Evolutionary conservation across 2,113 vertebrate genomes (phyloP), one percentile per base, ranked within the genome.

Genomic region (Chaetorhynchus papuensis): DNA sequence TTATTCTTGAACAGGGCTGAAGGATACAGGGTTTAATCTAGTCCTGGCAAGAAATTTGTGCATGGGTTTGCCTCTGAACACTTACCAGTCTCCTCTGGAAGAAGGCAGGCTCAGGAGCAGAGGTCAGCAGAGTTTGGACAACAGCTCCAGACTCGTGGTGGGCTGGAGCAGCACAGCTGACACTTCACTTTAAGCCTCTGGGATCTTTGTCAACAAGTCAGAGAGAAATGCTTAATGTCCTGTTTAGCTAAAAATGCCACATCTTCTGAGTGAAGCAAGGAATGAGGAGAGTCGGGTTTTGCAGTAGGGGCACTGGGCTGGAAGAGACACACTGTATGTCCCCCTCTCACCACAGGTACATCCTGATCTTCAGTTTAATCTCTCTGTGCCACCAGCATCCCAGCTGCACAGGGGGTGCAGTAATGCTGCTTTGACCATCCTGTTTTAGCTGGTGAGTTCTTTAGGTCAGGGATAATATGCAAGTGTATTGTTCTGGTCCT

Each of bases 371-470:
- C 41, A 22, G 4, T 53, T 59, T 45, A 59, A 47, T 33, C 35
- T 70, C 10, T 1, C 56, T 11, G 44, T 75, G 44, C 60, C 76
- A 45, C 45, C 47, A 17, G 47, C 50, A 63, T 41, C 52, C 24
- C 30, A 1, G 44, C 33, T 53, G 59, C 60, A 76, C 50, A 44
- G 4, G 0, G 13, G 54, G 5, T 49, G 61, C 52, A 31, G 53
- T 21, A 27, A 50, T 0, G 0, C 61, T 2, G 2, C 53, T 59
- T 65, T 0, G 0, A 16, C 28, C 23, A 3, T 20, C 30, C n/a
- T 56, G 14, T 3, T 84, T 37, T 45, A 79, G 37, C 35, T 5
- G 1, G 10, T 50, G 44, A 56, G 6, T 30, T 44, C 42, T 35
- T 76, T 45, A 41, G 45, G 37, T 50, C 53, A 65, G 57, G 49